Evolutionary conservation across 2,888 invertebrate species (phyloP).

Genomic region (Tetheella fluctuosa): DNA sequence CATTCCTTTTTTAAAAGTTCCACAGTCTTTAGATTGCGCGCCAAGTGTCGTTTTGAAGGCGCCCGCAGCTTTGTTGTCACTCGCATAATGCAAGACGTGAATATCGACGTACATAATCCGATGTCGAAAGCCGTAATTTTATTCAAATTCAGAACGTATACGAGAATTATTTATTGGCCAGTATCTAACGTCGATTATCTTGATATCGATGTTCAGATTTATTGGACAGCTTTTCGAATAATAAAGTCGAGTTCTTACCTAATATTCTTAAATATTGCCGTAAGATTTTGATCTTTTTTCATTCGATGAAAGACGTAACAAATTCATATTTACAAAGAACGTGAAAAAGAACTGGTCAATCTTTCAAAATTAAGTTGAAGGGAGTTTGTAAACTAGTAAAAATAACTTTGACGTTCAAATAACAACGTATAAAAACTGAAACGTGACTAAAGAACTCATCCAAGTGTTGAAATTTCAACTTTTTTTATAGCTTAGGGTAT

Average conservation of each 20-base stretch:
- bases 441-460: background rate
- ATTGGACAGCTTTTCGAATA: background rate
- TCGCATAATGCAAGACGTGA: conserved; percentile 8
- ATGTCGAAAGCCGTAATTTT: conserved; percentile 2
- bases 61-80: conserved; percentile 7
- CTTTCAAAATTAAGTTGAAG: too few relatives aligned
- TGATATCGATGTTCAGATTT: conserved; percentile 1
- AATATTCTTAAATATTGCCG: background rate
- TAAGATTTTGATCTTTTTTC: background rate
- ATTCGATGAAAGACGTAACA: background rate
- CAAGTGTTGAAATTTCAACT: background rate
- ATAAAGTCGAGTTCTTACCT: background rate
- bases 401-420: background rate
- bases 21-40: conserved; percentile 27
- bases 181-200: conserved; percentile 7
- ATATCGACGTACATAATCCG: conserved; percentile 9
- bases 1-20: conserved; percentile 26
- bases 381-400: background rate
- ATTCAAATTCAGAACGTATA: conserved; percentile 6
- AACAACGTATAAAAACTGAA: background rate
- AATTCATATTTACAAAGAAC: too few relatives aligned
- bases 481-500: background rate
- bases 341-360: background rate
- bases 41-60: conserved; percentile 16
- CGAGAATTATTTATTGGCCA: conserved; percentile 4